These are phyloP conservation scores for Stichodactyla helianthus DNA, from an alignment of 64 coral and sea anemone species.

Conservation along the genomic window DNA sequence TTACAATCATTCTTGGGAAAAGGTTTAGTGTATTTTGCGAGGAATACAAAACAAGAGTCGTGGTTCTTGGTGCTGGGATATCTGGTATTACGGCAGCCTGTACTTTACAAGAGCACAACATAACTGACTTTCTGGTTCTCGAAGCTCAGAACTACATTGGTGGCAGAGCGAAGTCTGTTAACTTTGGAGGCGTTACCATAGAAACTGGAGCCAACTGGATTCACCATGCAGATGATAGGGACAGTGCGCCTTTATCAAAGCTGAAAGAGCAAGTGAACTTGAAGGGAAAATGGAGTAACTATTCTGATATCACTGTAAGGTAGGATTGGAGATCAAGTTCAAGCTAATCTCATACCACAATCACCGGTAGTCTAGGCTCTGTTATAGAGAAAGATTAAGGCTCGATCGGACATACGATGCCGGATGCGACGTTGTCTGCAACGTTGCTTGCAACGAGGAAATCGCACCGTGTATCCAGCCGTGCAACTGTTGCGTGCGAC, in stretches of 20 bases:
- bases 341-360: too few species aligned
- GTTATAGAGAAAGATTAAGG: too few species aligned
- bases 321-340: not conserved
- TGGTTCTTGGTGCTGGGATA: conserved; percentile 47
- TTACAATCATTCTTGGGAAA: not conserved
- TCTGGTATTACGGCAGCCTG: conserved; percentile 22
- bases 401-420: too few species aligned
- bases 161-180: conserved; percentile 15
- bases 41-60: conserved; percentile 3
- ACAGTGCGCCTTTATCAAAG: not conserved
- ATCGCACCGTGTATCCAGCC: too few species aligned
- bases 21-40: not conserved
- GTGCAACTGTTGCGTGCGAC: too few species aligned
- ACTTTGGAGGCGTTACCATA: conserved; percentile 21
- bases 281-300: conserved; percentile 17
- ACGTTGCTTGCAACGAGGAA: too few species aligned
- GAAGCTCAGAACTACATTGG: conserved; percentile 46
- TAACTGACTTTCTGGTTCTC: conserved; percentile 32
- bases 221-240: not conserved
- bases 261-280: conserved; percentile 3
- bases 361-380: too few species aligned
- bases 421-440: too few species aligned
- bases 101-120: conserved; percentile 9
- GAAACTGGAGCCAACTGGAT: conserved; percentile 49
- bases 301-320: conserved; percentile 40